phyloP scores from a whole-genome alignment of 2,888 invertebrate species.

The Leptinotarsa juncta region DNA sequence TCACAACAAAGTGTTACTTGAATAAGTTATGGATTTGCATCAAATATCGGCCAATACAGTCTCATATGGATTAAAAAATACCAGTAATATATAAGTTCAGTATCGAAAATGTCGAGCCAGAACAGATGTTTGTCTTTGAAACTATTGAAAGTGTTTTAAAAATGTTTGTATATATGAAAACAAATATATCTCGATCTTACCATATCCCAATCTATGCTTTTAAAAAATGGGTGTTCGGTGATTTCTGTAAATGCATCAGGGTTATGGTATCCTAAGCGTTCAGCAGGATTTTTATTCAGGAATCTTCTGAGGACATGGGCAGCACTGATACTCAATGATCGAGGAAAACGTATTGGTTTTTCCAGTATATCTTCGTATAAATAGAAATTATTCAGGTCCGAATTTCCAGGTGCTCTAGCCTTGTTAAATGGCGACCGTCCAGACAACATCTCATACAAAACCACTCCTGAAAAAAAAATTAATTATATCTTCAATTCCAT shows the following conservation, averaged over 20 bases:
- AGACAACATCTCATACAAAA: conserved; percentile 98
- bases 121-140: no score
- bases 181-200: conserved; percentile 67
- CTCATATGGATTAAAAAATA: no score
- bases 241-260: conserved; percentile 94
- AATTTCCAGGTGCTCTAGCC: conserved; percentile 95
- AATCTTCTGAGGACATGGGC: conserved; percentile 97
- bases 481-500: no score
- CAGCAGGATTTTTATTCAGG: conserved; percentile 96
- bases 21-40: no score
- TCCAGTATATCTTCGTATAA: conserved; percentile 97
- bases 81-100: no score
- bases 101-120: no score
- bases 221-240: conserved; percentile 96
- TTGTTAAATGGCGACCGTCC: conserved; percentile 99
- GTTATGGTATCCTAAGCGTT: conserved; percentile 93
- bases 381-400: conserved; percentile 98
- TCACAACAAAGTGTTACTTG: no score
- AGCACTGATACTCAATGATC: conserved; percentile 96
- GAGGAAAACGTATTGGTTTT: conserved; percentile 98
- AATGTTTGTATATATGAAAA: not conserved
- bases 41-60: no score
- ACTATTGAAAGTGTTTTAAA: no score
- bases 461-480: conserved; percentile 82
- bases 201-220: conserved; percentile 98